phyloP scores from a whole-genome alignment of 2,797 vertebrate species.

The Danionella dracula region DNA sequence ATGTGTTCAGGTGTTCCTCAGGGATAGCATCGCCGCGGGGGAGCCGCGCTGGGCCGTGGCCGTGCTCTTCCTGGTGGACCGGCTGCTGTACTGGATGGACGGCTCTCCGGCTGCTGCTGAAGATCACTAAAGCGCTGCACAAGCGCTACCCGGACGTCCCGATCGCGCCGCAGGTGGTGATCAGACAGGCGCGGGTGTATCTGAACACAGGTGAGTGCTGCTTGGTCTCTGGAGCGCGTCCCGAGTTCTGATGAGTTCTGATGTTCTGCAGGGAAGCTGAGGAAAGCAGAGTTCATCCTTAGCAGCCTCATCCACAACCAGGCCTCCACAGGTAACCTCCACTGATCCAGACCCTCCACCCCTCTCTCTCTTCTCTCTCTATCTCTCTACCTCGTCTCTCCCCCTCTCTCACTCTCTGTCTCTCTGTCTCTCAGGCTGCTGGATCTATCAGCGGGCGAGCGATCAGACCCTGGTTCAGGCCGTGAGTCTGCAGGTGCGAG shows the following conservation, averaged over 20 bases:
- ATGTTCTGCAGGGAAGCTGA: conserved; percentile 76
- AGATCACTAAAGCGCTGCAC: conserved; percentile 78
- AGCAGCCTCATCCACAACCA: conserved; percentile 81
- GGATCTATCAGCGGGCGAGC: conserved; percentile 77
- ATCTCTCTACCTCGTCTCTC: not conserved
- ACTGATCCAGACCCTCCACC: too few relatives aligned
- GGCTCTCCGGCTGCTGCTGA: conserved; percentile 76
- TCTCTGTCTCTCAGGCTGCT: conserved; percentile 68
- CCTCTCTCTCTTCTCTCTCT: not conserved
- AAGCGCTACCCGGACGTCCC: conserved; percentile 62
- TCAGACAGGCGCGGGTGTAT: conserved; percentile 85
- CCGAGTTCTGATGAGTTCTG: not conserved
- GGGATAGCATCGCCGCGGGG: conserved; percentile 67
- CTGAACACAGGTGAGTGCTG: conserved; percentile 73
- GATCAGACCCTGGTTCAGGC: conserved; percentile 82
- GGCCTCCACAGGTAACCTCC: conserved; percentile 84
- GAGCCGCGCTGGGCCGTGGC: conserved; percentile 71
- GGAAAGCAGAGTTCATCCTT: conserved; percentile 90
- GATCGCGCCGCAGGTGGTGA: conserved; percentile 86
- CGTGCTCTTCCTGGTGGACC: conserved; percentile 80
- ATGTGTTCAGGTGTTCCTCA: conserved; percentile 68
- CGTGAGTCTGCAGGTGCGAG: conserved; percentile 89
- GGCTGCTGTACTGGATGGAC: conserved; percentile 87
- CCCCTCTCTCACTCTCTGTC: not conserved
- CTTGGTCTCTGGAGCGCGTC: not conserved